Percentiles rank a stretch among this genome's conserved stretches.
phyloP scores from a whole-genome alignment of 2,113 vertebrate species.

The Marcusenius ussheri region DNA sequence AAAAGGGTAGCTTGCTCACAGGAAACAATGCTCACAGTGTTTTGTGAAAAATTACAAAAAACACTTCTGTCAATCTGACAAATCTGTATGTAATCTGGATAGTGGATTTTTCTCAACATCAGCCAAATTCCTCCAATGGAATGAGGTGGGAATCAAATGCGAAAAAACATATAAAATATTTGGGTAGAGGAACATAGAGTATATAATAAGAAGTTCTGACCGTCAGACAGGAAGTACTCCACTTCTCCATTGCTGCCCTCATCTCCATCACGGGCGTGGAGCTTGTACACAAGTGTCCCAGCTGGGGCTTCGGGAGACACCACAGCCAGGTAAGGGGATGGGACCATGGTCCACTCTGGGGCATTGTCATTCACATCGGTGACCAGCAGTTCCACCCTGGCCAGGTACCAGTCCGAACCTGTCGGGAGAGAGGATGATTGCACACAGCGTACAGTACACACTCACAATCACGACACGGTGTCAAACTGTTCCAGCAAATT shows the following conservation, averaged over 20 bases:
- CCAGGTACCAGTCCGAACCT: slow-evolving; percentile 75
- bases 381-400: slow-evolving; percentile 67
- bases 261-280: slow-evolving; percentile 70
- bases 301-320: slow-evolving; percentile 59
- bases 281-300: slow-evolving; percentile 70
- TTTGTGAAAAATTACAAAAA: not conserved
- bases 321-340: slow-evolving; percentile 67
- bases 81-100: not conserved
- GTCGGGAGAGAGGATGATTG: not conserved
- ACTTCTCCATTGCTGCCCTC: slow-evolving; percentile 72
- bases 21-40: not conserved
- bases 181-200: not conserved
- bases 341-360: slow-evolving; percentile 76
- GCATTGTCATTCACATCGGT: slow-evolving; percentile 75
- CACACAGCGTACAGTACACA: not conserved
- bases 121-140: not conserved
- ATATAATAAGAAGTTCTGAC: slow-evolving; percentile 44
- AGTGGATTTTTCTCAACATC: not conserved
- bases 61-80: not conserved
- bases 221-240: slow-evolving; percentile 79
- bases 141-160: not conserved
- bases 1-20: not conserved
- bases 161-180: not conserved
- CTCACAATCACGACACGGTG: not conserved
- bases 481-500: not conserved